Evolutionary conservation across 1,140 invertebrate genomes (phyloP).

Genomic region (Lepidurus couesii): DNA sequence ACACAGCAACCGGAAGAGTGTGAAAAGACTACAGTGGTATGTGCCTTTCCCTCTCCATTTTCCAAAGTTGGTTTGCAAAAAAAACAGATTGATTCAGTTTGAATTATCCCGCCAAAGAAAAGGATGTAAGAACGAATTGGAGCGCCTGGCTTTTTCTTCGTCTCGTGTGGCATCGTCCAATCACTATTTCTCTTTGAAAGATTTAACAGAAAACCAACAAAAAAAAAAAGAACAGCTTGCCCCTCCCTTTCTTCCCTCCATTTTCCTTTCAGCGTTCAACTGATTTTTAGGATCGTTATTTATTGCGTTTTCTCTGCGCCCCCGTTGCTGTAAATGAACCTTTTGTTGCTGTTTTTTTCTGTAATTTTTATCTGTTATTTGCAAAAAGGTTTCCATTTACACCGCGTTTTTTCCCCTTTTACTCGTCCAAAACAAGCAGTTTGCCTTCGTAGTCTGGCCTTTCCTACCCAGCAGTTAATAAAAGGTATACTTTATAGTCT

Average conservation of each 20-base stretch:
- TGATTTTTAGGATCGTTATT: neutral
- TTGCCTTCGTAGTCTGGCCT: conserved; percentile 20
- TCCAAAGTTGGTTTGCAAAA: conserved; percentile 15
- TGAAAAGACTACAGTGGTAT: conserved; percentile 15
- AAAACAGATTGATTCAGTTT: neutral
- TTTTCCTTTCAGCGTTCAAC: neutral
- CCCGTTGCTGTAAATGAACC: neutral
- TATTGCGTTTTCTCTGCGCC: neutral
- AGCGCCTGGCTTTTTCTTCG: neutral
- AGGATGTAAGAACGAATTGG: neutral
- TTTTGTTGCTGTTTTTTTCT: neutral
- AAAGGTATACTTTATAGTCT: conserved; percentile 20
- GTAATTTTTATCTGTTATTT: neutral
- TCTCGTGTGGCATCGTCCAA: conserved; percentile 8
- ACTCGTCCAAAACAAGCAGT: conserved; percentile 3
- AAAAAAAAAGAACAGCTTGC: too few relatives aligned
- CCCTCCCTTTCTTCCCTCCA: too few relatives aligned
- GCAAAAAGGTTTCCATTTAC: conserved; percentile 3
- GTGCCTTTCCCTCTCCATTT: conserved; percentile 21
- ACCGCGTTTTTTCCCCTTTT: conserved; percentile 2
- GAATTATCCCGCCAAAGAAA: neutral
- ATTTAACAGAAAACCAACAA: too few relatives aligned
- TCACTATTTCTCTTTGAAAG: neutral
- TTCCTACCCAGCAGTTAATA: conserved; percentile 22
- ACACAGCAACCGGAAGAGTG: neutral